Evolutionary conservation across 2,888 invertebrate genomes (phyloP).

Genomic region (Anorthoa munda): DNA sequence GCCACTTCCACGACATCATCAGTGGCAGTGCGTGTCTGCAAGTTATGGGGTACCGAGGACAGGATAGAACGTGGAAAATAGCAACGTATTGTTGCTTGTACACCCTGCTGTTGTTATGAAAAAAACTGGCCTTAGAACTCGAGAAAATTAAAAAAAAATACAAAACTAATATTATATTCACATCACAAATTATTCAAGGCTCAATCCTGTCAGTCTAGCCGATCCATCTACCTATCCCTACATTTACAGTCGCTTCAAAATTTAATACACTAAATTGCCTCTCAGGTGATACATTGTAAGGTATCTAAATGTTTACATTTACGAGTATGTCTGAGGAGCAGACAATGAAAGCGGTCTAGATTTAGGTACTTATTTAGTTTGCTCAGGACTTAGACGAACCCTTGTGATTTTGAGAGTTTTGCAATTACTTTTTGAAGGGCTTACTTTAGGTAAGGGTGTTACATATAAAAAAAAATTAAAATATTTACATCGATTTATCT

Average conservation of each 20-base stretch:
- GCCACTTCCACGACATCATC: too few species aligned
- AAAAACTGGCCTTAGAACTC: too few species aligned
- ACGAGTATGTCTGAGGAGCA: conserved; percentile 24
- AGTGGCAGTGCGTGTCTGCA: too few species aligned
- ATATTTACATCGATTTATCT: too few species aligned
- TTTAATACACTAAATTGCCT: conserved; percentile 60
- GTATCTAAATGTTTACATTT: conserved; percentile 48
- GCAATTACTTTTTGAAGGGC: neutral
- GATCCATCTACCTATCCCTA: conserved; percentile 16
- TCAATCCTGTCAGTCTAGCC: neutral
- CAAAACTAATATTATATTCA: neutral
- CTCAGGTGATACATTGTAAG: conserved; percentile 41
- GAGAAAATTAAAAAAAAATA: too few species aligned
- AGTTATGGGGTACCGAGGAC: too few species aligned
- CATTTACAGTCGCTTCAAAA: conserved; percentile 48
- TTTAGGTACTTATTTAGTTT: conserved; percentile 16
- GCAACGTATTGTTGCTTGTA: too few species aligned
- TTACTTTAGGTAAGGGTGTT: neutral
- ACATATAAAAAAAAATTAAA: too few species aligned
- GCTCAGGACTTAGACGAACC: neutral
- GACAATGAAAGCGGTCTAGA: conserved; percentile 33
- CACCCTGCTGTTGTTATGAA: too few species aligned
- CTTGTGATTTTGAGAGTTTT: neutral
- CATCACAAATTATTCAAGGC: neutral
- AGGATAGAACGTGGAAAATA: too few species aligned